Percentiles rank a stretch among this genome's conserved stretches.
Conservation (phyloP, 1,140 invertebrate species). For the Dreissena polymorpha region DNA sequence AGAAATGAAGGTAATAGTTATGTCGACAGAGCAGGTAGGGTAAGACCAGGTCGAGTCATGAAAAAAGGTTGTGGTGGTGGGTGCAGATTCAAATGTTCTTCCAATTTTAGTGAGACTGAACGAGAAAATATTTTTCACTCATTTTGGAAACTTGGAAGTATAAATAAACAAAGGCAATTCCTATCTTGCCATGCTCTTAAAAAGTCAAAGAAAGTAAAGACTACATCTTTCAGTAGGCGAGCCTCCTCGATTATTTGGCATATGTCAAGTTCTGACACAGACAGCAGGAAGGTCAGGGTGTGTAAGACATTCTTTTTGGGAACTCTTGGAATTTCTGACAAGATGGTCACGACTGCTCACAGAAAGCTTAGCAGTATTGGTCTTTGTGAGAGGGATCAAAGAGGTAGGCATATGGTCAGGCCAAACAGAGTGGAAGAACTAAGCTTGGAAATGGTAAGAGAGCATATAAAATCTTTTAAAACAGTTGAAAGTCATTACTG, state of each 20-base stretch:
- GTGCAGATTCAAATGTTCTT: constrained; percentile 1
- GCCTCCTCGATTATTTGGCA: not conserved
- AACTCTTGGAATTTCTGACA: constrained; percentile 10
- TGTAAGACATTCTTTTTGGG: constrained; percentile 40
- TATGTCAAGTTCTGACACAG: not conserved
- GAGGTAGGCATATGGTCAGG: constrained; percentile 10
- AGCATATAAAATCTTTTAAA: constrained; percentile 20
- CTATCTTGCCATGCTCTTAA: not conserved
- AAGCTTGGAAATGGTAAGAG: not conserved
- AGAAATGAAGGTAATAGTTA: constrained; percentile 12
- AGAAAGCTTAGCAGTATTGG: constrained; percentile 1
- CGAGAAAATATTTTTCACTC: constrained; percentile 10
- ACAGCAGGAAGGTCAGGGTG: not conserved
- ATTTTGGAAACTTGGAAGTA: not conserved
- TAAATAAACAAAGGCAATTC: constrained; percentile 20
- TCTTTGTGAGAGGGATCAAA: not conserved
- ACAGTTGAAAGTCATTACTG: constrained; percentile 37
- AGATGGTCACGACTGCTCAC: constrained; percentile 8
- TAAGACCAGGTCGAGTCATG: not conserved
- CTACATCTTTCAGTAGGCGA: not conserved
- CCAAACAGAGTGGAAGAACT: not conserved
- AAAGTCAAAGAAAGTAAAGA: constrained; percentile 2
- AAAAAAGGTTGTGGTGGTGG: not conserved
- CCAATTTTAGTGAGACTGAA: not conserved
- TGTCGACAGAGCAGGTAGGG: not conserved